Base-by-base conservation (phyloP, 2,113 vertebrate species). In the Oncorhynchus gorbuscha region DNA sequence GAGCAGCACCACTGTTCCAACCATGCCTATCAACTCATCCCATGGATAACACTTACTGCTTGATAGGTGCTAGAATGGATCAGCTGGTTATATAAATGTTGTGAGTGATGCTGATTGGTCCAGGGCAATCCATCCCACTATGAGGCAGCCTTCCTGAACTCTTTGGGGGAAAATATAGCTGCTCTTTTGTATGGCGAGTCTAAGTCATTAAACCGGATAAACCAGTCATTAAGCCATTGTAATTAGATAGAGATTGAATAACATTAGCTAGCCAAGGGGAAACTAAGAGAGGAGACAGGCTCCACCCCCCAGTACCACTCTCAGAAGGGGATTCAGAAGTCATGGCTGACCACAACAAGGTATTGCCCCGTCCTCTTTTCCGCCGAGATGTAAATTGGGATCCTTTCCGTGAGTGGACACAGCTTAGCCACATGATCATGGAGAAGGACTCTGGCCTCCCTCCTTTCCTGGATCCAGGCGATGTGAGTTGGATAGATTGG, bases 401-500 rank as follows among this genome's bases (percentile, higher is more conserved):
- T 5, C 85, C 88, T 18, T 92, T 92, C 76, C 84, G 79, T 7
- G 89, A 91, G 79, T 89, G 90, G 87, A 86, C 86, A 0, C 84
- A 88, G 76, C 87, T 92, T 2, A 88, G 73, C 14, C 86, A 86
- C 55, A 81, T 90, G 71, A 91, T 85, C 61, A 55, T 55, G 51
- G 69, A 87, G 0, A 86, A 90, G 76, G 90, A 92, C 51, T 88
- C 87, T 51, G 90, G 90, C 61, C 83, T 93, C 24, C 90, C 90
- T 61, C 90, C 90, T 13, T 90, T 90, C 76, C 81, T 90, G 79
- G 92, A 92, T 14, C 80, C 86, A 0, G 32, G 75, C 2, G 89
- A 91, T 70, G 59, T 91, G 75, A 86, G 86, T 81, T 93, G 92
- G 93, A 59, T 93, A 3, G 81, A 90, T 69, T 93, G 92, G 92